Conservation (phyloP, 2,888 invertebrate genomes). For the Drosophila mercatorum region DNA sequence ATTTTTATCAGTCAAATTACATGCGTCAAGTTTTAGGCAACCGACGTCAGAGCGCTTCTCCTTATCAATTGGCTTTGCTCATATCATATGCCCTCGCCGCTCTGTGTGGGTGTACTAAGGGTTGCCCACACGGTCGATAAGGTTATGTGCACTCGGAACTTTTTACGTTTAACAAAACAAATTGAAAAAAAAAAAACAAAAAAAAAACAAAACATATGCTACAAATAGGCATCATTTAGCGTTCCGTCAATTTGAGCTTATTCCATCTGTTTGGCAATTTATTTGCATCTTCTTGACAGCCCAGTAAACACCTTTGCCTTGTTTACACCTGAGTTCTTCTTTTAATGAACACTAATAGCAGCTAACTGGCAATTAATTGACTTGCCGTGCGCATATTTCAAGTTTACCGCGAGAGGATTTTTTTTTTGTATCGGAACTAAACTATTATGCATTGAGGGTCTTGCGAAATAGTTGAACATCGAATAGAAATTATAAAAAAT, state of each 20-base stretch:
- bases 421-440: no score
- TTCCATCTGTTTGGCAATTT: slow-evolving; percentile 26
- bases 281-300: slow-evolving; percentile 17
- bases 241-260: slow-evolving; percentile 22
- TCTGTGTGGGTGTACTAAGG: not conserved
- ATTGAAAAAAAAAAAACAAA: not conserved
- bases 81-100: not conserved
- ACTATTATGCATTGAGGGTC: slow-evolving; percentile 37
- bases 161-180: not conserved
- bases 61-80: slow-evolving; percentile 4
- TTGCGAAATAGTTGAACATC: slow-evolving; percentile 23
- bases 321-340: slow-evolving; percentile 38
- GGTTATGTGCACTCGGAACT: not conserved
- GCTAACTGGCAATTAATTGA: slow-evolving; percentile 64
- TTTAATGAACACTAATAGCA: slow-evolving; percentile 54
- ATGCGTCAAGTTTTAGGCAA: not conserved
- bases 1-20: not conserved
- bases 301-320: slow-evolving; percentile 25
- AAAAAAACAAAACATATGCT: not conserved
- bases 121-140: not conserved
- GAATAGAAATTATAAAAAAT: not conserved
- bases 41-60: not conserved
- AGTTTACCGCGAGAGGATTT: not conserved
- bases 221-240: slow-evolving; percentile 42
- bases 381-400: slow-evolving; percentile 24